Percentiles rank a stretch among this genome's conserved stretches.
These are phyloP conservation scores for Pristis pectinata DNA, from an alignment of 2,797 vertebrate species.

Conservation along the genomic window DNA sequence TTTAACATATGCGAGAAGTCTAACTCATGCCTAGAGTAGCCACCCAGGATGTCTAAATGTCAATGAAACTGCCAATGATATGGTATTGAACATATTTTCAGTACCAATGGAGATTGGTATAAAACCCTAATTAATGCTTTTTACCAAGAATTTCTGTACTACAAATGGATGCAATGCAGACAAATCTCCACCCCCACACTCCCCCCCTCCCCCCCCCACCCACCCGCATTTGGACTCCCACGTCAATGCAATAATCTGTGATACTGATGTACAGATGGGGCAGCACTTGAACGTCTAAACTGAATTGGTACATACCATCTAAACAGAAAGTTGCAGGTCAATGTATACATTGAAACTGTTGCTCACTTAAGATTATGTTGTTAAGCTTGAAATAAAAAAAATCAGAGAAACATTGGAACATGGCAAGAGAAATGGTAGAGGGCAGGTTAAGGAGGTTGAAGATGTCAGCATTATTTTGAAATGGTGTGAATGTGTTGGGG, in stretches of 20 bases:
- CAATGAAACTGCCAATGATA: neutral
- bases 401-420: neutral
- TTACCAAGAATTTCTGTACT: neutral
- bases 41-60: neutral
- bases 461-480: neutral
- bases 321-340: too few relatives aligned
- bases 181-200: neutral
- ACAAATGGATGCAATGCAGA: neutral
- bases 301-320: neutral
- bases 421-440: neutral
- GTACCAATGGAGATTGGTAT: too few relatives aligned
- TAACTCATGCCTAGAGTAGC: neutral
- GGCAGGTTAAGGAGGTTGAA: neutral
- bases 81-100: neutral
- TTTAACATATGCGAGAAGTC: neutral
- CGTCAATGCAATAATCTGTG: neutral
- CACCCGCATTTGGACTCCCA: neutral
- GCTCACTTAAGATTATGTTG: neutral
- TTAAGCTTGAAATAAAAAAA: neutral
- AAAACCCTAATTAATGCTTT: neutral
- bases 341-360: neutral
- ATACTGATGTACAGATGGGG: neutral
- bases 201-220: neutral
- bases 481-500: too few relatives aligned
- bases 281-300: neutral